These are phyloP conservation scores for Phalloptychus januarius DNA, from an alignment of 2,797 vertebrate species.

Conservation along the genomic window DNA sequence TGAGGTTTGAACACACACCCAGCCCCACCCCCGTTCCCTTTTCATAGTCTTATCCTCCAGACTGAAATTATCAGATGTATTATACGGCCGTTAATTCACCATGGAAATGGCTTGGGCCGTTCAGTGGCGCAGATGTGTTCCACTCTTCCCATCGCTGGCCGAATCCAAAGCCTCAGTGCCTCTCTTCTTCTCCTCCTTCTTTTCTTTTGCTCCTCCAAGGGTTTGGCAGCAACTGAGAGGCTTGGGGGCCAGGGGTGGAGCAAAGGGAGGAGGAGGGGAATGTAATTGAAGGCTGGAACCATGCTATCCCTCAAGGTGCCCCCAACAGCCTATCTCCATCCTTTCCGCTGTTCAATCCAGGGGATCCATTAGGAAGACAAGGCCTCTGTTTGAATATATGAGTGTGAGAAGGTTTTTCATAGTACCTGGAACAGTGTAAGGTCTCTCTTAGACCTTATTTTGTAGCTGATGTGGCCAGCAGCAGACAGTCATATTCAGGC, in stretches of 20 bases:
- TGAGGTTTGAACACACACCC: conserved; percentile 56
- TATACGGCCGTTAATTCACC: conserved; percentile 98
- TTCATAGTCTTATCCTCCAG: conserved; percentile 80
- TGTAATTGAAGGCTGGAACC: conserved; percentile 86
- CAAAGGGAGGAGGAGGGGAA: conserved; percentile 72
- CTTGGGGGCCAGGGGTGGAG: conserved; percentile 66
- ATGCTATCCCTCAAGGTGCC: conserved; percentile 90
- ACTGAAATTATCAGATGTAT: conserved; percentile 98
- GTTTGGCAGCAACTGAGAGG: conserved; percentile 86
- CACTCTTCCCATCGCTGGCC: conserved; percentile 78
- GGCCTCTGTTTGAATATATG: conserved; percentile 83
- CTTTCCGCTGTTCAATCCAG: conserved; percentile 85
- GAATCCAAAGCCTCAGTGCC: conserved; percentile 74
- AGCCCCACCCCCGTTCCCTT: conserved; percentile 52
- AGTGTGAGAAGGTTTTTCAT: conserved; percentile 71
- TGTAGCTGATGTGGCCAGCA: conserved; percentile 68
- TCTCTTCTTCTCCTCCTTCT: conserved; percentile 76
- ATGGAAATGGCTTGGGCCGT: conserved; percentile 95
- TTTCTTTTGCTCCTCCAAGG: conserved; percentile 83
- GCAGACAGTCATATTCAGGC: conserved; percentile 74
- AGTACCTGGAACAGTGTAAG: conserved; percentile 77
- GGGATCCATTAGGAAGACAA: conserved; percentile 72
- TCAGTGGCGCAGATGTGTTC: conserved; percentile 95
- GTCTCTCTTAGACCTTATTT: conserved; percentile 63
- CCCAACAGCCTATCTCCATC: conserved; percentile 85